Conservation (phyloP, 2,797 vertebrate genomes). For the Borostomias antarcticus region DNA sequence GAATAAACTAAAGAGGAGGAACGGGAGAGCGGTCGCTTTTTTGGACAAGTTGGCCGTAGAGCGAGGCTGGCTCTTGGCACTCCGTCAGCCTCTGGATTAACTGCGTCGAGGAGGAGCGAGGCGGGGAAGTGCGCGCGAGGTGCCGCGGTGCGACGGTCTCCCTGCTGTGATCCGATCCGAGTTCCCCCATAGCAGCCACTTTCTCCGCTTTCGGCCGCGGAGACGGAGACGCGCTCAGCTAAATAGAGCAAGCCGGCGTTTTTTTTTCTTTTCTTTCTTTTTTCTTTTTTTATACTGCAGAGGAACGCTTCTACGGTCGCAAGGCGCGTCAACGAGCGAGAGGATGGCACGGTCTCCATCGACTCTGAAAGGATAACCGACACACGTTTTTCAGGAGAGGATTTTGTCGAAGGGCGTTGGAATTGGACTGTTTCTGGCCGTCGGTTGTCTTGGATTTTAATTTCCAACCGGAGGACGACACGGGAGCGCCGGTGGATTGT, state of each 20-base stretch:
- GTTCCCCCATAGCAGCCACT: slow-evolving; percentile 56
- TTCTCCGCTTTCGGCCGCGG: slow-evolving; percentile 57
- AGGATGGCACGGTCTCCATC: slow-evolving; percentile 48
- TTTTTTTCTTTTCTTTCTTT: too few species aligned
- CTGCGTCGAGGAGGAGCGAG: slow-evolving; percentile 32
- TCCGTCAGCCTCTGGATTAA: slow-evolving; percentile 49
- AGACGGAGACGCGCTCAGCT: slow-evolving; percentile 56
- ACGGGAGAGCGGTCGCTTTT: slow-evolving; percentile 28
- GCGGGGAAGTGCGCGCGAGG: slow-evolving; percentile 29
- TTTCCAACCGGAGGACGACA: slow-evolving; percentile 10
- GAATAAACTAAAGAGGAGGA: slow-evolving; percentile 19
- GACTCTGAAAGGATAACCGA: slow-evolving; percentile 52
- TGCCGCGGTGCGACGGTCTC: slow-evolving; percentile 46
- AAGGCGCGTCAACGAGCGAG: slow-evolving; percentile 40
- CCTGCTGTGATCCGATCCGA: slow-evolving; percentile 59
- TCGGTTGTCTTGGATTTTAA: slow-evolving; percentile 38
- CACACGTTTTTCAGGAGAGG: slow-evolving; percentile 47
- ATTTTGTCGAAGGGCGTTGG: slow-evolving; percentile 44
- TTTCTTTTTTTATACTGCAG: slow-evolving; percentile 64
- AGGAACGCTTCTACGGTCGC: slow-evolving; percentile 42
- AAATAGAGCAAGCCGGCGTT: slow-evolving; percentile 54
- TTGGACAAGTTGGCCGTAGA: slow-evolving; percentile 33
- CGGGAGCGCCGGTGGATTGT: slow-evolving; percentile 36
- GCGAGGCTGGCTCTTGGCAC: slow-evolving; percentile 17
- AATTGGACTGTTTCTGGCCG: slow-evolving; percentile 49